Conservation (phyloP, 2,888 invertebrate species). For the Acleris laterana region DNA sequence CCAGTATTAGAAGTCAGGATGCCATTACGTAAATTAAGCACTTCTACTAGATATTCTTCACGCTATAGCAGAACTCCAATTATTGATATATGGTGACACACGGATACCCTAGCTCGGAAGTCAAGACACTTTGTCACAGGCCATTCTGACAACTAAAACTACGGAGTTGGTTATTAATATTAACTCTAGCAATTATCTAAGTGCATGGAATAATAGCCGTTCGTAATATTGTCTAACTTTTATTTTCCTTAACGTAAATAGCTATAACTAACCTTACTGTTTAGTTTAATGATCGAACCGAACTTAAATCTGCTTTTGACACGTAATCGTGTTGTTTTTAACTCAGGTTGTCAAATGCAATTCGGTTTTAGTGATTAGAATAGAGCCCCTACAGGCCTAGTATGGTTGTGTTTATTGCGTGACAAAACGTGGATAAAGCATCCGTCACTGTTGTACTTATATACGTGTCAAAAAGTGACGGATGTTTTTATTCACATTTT, state of each 20-base stretch:
- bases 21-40: neutral
- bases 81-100: slow-evolving; percentile 5
- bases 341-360: too few species aligned
- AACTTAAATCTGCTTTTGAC: neutral
- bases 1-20: neutral
- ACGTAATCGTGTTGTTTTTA: too few species aligned
- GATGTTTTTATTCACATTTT: too few species aligned
- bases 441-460: too few species aligned
- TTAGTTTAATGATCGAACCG: neutral
- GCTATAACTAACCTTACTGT: too few species aligned
- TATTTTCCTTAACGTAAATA: too few species aligned
- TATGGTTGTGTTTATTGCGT: too few species aligned
- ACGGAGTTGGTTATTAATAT: slow-evolving; percentile 8
- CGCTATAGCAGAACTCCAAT: neutral
- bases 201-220: neutral
- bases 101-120: slow-evolving; percentile 3
- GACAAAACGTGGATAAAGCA: too few species aligned
- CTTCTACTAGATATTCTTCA: neutral
- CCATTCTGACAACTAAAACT: slow-evolving; percentile 23
- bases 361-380: too few species aligned
- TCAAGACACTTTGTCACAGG: slow-evolving; percentile 16
- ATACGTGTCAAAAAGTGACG: too few species aligned
- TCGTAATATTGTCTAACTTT: neutral
- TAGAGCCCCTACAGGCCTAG: too few species aligned
- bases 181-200: slow-evolving; percentile 18